Conservation (phyloP, 2,797 vertebrate species). For the Channa striata region DNA sequence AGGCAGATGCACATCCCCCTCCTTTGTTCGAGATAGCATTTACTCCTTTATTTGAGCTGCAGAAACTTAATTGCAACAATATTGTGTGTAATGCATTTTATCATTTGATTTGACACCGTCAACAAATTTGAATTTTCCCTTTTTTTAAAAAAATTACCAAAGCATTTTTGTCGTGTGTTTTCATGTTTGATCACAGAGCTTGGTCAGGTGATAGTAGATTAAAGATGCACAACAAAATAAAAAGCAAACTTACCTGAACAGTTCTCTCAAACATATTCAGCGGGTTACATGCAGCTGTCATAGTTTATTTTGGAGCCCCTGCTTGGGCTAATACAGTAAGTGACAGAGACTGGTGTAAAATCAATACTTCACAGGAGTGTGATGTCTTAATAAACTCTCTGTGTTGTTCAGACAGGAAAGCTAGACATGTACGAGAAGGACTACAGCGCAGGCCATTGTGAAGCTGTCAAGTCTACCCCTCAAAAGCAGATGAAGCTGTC, state of each 20-base stretch:
- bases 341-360: constrained; percentile 83
- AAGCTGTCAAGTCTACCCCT: constrained; percentile 85
- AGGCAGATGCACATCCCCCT: constrained; percentile 78
- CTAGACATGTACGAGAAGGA: constrained; percentile 83
- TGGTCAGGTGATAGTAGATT: constrained; percentile 57
- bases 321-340: constrained; percentile 79
- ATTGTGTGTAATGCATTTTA: constrained; percentile 42
- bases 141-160: constrained; percentile 7
- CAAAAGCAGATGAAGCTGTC: constrained; percentile 91
- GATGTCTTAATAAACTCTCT: constrained; percentile 89
- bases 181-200: constrained; percentile 61
- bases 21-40: constrained; percentile 74
- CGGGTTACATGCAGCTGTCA: constrained; percentile 79
- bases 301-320: constrained; percentile 74
- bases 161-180: constrained; percentile 44
- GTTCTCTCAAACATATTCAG: constrained; percentile 67
- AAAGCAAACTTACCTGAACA: constrained; percentile 59
- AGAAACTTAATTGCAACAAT: constrained; percentile 73
- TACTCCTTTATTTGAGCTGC: constrained; percentile 49
- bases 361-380: constrained; percentile 85
- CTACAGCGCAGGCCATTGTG: constrained; percentile 86
- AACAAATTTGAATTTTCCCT: constrained; percentile 39
- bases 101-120: constrained; percentile 59
- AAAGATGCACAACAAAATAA: constrained; percentile 63
- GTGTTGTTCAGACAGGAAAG: constrained; percentile 82